Evolutionary conservation across 2,113 vertebrate species (phyloP), one percentile per base, ranked within the genome.

Genomic region (Synodontis membranacea): DNA sequence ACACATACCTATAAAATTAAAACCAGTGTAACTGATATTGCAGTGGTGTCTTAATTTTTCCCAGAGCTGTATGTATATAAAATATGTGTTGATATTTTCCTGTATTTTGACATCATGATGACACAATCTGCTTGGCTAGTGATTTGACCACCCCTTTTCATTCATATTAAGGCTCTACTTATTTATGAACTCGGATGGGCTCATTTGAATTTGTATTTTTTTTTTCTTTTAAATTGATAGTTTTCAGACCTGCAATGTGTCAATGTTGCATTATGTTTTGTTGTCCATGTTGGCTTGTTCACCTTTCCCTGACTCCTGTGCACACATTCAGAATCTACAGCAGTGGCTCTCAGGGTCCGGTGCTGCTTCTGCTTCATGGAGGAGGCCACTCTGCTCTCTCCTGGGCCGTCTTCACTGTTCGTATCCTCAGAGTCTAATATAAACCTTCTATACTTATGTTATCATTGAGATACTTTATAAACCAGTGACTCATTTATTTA

Each of bases 301-400:
- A 42, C 25, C 15, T 7, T 91, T 92, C 93, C 95, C 97, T 99
- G 95, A 99, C 97, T 94, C 84, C 89, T 5, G 15, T 86, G 90
- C 95, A 99, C 98, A 96, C 96, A 95, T 99, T 99, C 95, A 96
- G 98, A 93, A 93, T 99, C 94, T 99, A 99, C 93, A 97, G 96
- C 92, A 99, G 97, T 14, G 98, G 98, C 3, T 92, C 95, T 21
- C 95, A 96, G 80, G 98, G 98, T 1, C 98, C 98, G 1, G 97
- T 99, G 44, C 89, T 99, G 81, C 93, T 99, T 15, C 93, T 99
- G 25, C 91, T 99, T 9, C 98, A 99, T 0, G 98, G 98, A 21
- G 98, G 98, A 90, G 98, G 98, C 46, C 98, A 99, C 91, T 99
- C 98, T 88, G 98, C 98, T 0, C 97, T 99, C 17, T 99, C 98